Evolutionary conservation across 2,888 invertebrate species (phyloP).

Genomic region (Scaeva pyrastri): DNA sequence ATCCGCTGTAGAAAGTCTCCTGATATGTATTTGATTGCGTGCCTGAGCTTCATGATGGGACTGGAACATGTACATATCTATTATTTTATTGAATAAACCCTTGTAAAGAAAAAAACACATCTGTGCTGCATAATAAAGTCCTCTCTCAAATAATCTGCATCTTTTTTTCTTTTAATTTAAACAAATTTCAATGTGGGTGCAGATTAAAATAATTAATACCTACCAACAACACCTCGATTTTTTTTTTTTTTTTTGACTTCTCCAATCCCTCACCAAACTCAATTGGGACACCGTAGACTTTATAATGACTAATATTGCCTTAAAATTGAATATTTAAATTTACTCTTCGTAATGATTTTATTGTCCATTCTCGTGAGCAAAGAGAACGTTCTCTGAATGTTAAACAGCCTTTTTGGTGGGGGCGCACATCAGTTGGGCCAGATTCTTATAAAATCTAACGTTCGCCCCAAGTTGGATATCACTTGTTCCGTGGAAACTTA

Average conservation of each 20-base stretch:
- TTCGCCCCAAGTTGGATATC: slow-evolving; percentile 80
- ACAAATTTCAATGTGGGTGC: not conserved
- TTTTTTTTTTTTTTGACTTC: not conserved
- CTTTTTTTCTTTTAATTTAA: not conserved
- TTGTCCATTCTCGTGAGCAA: slow-evolving; percentile 61
- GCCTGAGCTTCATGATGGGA: too few species aligned
- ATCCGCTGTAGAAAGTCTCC: too few species aligned
- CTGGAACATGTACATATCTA: too few species aligned
- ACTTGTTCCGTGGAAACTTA: slow-evolving; percentile 84
- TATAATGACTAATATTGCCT: slow-evolving; percentile 65
- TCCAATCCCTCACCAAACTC: not conserved
- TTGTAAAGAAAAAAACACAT: not conserved
- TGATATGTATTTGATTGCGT: too few species aligned
- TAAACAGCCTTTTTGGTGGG: slow-evolving; percentile 69
- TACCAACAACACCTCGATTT: too few species aligned
- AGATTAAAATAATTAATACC: too few species aligned
- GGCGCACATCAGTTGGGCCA: slow-evolving; percentile 55
- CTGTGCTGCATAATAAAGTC: not conserved
- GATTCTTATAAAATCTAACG: slow-evolving; percentile 82
- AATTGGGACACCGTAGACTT: slow-evolving; percentile 8
- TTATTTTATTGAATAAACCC: too few species aligned
- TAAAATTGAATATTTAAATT: slow-evolving; percentile 62
- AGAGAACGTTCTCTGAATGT: slow-evolving; percentile 76
- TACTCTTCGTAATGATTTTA: slow-evolving; percentile 63
- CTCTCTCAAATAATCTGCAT: slow-evolving; percentile 8